These are phyloP conservation scores for Zaprionus capensis DNA, from an alignment of 1,140 invertebrate species.

Conservation along the genomic window DNA sequence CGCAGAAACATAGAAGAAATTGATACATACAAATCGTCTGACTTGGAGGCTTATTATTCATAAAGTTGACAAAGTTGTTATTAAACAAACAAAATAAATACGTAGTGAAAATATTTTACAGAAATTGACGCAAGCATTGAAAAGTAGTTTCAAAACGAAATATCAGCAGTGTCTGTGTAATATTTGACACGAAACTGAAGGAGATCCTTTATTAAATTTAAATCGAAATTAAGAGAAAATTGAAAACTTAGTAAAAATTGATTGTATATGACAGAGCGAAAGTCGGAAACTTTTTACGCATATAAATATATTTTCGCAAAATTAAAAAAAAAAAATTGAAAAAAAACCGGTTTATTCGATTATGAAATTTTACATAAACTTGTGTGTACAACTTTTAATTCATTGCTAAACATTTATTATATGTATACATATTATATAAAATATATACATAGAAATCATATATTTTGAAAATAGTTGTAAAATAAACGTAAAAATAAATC, in stretches of 20 bases:
- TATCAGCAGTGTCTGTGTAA: conserved; percentile 21
- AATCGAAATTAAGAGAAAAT: conserved; percentile 4
- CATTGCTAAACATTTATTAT: conserved; percentile 72
- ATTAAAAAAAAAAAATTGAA: conserved; percentile 19
- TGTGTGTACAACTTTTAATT: conserved; percentile 66
- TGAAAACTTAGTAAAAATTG: conserved; percentile 65
- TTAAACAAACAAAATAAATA: conserved; percentile 42
- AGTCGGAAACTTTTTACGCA: conserved; percentile 37
- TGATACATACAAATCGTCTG: conserved; percentile 29
- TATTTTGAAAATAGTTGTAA: conserved; percentile 78
- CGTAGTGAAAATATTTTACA: conserved; percentile 40
- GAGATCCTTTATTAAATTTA: background rate
- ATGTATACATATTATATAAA: conserved; percentile 49
- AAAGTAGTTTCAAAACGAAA: conserved; percentile 12
- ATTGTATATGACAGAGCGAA: conserved; percentile 53
- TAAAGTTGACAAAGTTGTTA: conserved; percentile 49
- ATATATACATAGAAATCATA: conserved; percentile 62
- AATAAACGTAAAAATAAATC: conserved; percentile 66
- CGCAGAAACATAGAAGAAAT: conserved; percentile 27
- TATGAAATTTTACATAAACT: conserved; percentile 47
- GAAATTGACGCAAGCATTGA: conserved; percentile 29
- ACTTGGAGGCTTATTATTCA: conserved; percentile 60
- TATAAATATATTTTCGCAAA: conserved; percentile 57
- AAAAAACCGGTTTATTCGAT: conserved; percentile 33
- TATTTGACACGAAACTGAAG: conserved; percentile 20